Conservation (phyloP, 2,888 invertebrate species). For the Chrysina gloriosa region DNA sequence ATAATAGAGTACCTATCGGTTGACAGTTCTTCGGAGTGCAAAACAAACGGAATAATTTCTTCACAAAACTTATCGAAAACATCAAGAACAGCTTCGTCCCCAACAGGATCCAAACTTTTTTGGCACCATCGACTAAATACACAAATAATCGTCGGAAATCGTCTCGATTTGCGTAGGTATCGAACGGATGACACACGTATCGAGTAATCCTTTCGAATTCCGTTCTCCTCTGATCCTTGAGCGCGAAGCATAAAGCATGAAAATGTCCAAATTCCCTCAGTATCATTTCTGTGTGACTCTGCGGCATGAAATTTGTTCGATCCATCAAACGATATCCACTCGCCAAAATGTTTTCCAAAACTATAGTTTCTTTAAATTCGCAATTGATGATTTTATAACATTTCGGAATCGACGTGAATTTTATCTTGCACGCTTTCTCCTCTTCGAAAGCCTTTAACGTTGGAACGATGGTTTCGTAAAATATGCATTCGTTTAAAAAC, state of each 20-base stretch:
- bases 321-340: conserved; percentile 48
- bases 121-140: conserved; percentile 7
- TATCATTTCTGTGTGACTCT: conserved; percentile 52
- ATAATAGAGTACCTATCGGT: conserved; percentile 40
- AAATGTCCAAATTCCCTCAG: conserved; percentile 53
- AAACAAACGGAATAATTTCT: conserved; percentile 11
- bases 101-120: not conserved
- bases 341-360: conserved; percentile 52
- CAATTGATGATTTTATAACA: conserved; percentile 44
- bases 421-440: conserved; percentile 42
- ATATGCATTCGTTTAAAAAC: conserved; percentile 49
- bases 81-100: no score
- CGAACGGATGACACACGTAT: conserved; percentile 2
- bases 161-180: not conserved
- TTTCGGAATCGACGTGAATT: conserved; percentile 44
- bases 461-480: conserved; percentile 52
- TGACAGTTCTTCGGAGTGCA: conserved; percentile 4
- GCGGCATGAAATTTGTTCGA: conserved; percentile 50
- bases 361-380: conserved; percentile 46
- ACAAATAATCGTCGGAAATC: not conserved
- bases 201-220: conserved; percentile 46
- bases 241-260: conserved; percentile 53
- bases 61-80: conserved; percentile 25
- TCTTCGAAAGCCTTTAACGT: conserved; percentile 46
- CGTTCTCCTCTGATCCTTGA: conserved; percentile 47